Evolutionary conservation across 2,797 vertebrate genomes (phyloP).

Genomic region (Nyctibius grandis): DNA sequence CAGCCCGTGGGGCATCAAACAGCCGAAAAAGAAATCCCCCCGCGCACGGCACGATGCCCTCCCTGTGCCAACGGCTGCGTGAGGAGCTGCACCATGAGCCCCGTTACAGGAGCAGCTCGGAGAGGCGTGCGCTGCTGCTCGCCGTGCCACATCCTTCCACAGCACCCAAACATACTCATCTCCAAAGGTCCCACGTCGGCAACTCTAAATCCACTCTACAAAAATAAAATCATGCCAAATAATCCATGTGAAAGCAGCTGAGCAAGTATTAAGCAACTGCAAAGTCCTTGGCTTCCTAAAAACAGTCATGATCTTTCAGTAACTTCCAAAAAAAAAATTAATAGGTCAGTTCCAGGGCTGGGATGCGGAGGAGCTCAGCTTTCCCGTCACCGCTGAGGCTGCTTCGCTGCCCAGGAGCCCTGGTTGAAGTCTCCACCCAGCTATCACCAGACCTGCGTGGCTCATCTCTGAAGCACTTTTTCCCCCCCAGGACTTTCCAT

Average conservation of each 20-base stretch:
- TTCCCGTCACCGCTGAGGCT: neutral
- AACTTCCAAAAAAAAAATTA: neutral
- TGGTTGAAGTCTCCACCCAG: neutral
- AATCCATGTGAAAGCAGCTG: neutral
- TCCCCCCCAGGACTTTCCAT: neutral
- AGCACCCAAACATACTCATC: neutral
- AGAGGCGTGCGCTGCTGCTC: neutral
- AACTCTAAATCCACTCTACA: neutral
- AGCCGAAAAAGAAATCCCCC: neutral
- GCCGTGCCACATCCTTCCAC: rapidly evolving
- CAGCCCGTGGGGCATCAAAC: rapidly evolving
- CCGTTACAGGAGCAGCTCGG: neutral
- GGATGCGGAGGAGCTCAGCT: neutral
- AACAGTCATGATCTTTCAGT: neutral
- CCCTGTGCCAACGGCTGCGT: no score
- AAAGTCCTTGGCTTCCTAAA: neutral
- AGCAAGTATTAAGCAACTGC: neutral
- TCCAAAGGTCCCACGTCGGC: neutral
- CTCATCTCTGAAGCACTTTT: neutral
- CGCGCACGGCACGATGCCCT: neutral
- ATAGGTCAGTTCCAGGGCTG: neutral
- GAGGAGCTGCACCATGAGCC: neutral
- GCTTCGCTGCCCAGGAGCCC: neutral
- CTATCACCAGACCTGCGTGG: neutral
- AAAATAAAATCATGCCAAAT: neutral